Base-by-base conservation (phyloP, 2,888 invertebrate species). In the Petrolisthes manimaculis region DNA sequence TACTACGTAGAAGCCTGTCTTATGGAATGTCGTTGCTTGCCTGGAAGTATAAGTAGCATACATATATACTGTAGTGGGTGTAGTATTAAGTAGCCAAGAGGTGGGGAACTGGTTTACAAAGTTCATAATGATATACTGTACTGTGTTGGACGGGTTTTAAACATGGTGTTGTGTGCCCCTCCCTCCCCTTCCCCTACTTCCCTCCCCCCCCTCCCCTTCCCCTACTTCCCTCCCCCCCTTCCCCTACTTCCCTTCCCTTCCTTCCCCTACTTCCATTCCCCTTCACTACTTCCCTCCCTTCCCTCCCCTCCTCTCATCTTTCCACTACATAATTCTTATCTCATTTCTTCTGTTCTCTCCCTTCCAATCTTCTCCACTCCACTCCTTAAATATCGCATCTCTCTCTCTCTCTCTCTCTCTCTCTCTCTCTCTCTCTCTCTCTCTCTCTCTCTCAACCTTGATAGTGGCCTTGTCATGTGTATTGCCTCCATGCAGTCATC, bases 361-460 rank as follows among this genome's bases (percentile, higher is more conserved):
- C 71, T 71, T 21, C 37, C 79, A 1, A 53, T 55, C 53, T 18
- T 61, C 53, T 54, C 12, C 21, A 21, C 53, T 24, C 24, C 56
- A 14, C 69, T 9, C 14, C 12, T 55, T 69, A 9, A 24, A 6
- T 37, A 18, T n/a, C 37, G 67, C 14, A 21, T 56, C 80, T 24
- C 24, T 61, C 80, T 24, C 71, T 53, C 37, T 69, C 83, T 24
- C 83, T 69, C 83, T 56, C 71, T 51, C 83, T 24, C 56, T 81
- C 55, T 61, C 24, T n/a, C 56, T 24, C 18, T 81, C 24, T 9
- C 12, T n/a, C 14, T 24, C 53, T 12, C 8, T 24, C n/a, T n/a
- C 56, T 18, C n/a, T 81, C 21, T 14, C 56, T 61, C n/a, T 8
- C 24, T 56, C 24, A 24, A 12, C 51, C 51, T 3, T 12, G 21